Evolutionary conservation across 2,888 invertebrate species (phyloP).

Genomic region (Blastobasis adustella): DNA sequence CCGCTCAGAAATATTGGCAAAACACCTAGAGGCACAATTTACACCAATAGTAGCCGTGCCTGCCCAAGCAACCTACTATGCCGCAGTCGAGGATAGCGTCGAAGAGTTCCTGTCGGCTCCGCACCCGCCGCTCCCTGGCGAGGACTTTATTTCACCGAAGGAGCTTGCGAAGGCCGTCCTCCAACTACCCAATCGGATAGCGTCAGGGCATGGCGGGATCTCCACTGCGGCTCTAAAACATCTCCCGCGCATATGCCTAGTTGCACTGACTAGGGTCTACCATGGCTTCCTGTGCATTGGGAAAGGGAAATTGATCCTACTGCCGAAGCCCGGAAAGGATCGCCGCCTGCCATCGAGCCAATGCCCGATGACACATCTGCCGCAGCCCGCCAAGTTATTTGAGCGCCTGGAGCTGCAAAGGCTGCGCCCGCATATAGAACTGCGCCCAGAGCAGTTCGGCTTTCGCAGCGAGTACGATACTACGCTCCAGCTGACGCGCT

Average conservation of each 20-base stretch:
- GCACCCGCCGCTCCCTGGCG: neutral
- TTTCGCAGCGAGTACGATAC: constrained; percentile 19
- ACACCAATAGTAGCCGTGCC: neutral
- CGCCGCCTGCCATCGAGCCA: neutral
- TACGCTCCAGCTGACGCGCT: constrained; percentile 18
- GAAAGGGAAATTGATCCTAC: too few relatives aligned
- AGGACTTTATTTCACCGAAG: neutral
- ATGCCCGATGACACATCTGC: neutral
- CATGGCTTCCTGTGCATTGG: too few relatives aligned
- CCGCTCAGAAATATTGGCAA: neutral
- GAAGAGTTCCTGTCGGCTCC: neutral
- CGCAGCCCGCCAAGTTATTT: neutral
- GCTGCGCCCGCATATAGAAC: neutral
- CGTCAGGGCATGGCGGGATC: too few relatives aligned
- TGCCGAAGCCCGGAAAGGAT: too few relatives aligned
- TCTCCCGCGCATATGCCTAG: neutral
- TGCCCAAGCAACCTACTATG: neutral
- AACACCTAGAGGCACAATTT: neutral
- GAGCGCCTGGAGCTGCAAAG: neutral
- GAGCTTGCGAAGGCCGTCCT: neutral
- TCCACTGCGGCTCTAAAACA: neutral
- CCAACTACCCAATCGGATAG: neutral
- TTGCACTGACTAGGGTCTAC: neutral
- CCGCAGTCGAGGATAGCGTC: neutral
- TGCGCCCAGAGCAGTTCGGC: constrained; percentile 15